Conservation (phyloP, 2,113 vertebrate genomes). For the Clarias gariepinus region DNA sequence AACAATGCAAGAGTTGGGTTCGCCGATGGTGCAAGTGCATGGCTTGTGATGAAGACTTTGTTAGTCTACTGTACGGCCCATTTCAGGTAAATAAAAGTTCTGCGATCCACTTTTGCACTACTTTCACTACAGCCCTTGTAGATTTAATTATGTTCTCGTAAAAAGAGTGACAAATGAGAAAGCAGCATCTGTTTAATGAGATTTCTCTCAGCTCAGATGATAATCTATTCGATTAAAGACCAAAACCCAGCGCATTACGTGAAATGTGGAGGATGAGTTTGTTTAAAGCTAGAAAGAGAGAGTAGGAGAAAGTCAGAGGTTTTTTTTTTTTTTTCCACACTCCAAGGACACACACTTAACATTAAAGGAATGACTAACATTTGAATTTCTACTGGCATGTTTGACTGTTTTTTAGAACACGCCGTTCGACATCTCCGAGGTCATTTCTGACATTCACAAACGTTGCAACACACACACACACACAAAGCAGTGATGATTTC, state of each 20-base stretch:
- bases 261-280: neutral
- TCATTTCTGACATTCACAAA: constrained; percentile 7
- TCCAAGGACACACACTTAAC: constrained; percentile 26
- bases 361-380: neutral
- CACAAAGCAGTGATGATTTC: neutral
- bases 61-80: no score
- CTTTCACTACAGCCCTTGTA: no score
- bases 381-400: constrained; percentile 37
- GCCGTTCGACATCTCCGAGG: constrained; percentile 35
- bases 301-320: neutral
- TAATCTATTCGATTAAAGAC: neutral
- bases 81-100: no score
- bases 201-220: neutral
- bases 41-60: no score
- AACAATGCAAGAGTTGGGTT: no score
- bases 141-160: neutral
- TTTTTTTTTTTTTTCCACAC: neutral
- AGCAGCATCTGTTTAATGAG: neutral
- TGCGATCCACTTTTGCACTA: no score
- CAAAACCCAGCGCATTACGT: neutral
- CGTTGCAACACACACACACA: neutral
- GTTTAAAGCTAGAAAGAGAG: neutral
- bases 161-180: neutral
- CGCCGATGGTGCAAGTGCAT: no score
- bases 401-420: neutral